phyloP scores from a whole-genome alignment of 1,140 invertebrate genomes.

The Nasonia longicornis region DNA sequence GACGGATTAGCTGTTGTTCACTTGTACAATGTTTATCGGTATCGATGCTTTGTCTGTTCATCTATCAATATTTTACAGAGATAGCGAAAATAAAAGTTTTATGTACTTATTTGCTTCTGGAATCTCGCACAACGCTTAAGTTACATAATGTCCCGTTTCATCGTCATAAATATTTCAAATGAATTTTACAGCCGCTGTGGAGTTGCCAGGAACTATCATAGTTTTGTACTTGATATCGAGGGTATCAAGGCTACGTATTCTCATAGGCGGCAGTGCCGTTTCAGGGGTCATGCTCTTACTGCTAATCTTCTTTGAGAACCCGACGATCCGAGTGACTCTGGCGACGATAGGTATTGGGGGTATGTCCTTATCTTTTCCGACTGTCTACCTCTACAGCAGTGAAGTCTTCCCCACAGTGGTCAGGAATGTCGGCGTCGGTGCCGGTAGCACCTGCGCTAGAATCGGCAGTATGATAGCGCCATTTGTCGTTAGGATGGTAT shows the following conservation, averaged over 20 bases:
- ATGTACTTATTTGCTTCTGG: too few relatives aligned
- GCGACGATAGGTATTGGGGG: constrained; percentile 75
- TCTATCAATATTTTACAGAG: background rate
- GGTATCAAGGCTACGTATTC: constrained; percentile 64
- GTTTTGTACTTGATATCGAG: constrained; percentile 63
- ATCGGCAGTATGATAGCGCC: constrained; percentile 79
- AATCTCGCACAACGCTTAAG: too few relatives aligned
- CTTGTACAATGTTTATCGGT: too few relatives aligned
- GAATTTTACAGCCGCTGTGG: constrained; percentile 60
- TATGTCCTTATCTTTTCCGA: constrained; percentile 72
- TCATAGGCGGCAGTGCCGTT: constrained; percentile 62
- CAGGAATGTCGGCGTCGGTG: constrained; percentile 75
- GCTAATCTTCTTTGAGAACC: constrained; percentile 55
- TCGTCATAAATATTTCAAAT: background rate
- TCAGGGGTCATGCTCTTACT: constrained; percentile 60
- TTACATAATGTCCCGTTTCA: too few relatives aligned
- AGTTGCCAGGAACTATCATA: constrained; percentile 63
- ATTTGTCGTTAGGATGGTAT: constrained; percentile 71
- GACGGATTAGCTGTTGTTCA: too few relatives aligned
- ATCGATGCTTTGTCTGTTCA: too few relatives aligned
- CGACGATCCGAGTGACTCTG: constrained; percentile 66
- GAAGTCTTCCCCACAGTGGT: constrained; percentile 79
- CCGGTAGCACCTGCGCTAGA: constrained; percentile 73
- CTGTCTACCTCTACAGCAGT: constrained; percentile 75
- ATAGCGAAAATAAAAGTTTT: background rate